A percentile compares a stretch with the other conserved stretches of the same genome.
phyloP scores from a whole-genome alignment of 1,140 invertebrate species.

The Papilio aristodemus region DNA sequence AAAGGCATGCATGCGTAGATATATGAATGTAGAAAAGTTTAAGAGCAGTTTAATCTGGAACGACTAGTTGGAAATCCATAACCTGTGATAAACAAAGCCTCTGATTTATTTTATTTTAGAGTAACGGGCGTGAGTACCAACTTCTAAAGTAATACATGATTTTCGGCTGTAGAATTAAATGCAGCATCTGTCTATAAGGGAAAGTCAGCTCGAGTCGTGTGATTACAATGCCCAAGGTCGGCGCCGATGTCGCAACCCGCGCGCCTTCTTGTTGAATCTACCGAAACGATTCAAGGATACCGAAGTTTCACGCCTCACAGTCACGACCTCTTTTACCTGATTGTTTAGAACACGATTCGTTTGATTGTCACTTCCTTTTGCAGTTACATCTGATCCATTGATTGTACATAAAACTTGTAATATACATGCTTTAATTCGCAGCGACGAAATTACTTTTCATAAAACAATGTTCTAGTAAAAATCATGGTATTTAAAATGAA shows the following conservation, averaged over 20 bases:
- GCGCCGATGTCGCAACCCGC: conserved; percentile 33
- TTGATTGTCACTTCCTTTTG: neutral
- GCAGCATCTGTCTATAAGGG: neutral
- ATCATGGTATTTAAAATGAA: neutral
- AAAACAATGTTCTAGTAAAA: neutral
- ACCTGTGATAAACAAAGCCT: too few relatives aligned
- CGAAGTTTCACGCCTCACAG: conserved; percentile 17
- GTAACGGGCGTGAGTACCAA: too few relatives aligned
- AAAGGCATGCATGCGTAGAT: too few relatives aligned
- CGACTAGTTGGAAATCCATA: too few relatives aligned
- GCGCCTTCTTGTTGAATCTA: conserved; percentile 46
- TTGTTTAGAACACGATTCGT: neutral
- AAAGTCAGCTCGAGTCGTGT: conserved; percentile 6
- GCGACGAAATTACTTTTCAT: too few relatives aligned
- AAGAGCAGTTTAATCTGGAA: too few relatives aligned
- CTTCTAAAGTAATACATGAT: neutral
- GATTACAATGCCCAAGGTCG: conserved; percentile 38
- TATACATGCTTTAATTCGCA: too few relatives aligned
- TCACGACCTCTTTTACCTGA: conserved; percentile 15
- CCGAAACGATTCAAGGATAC: conserved; percentile 43
- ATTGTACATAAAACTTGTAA: too few relatives aligned
- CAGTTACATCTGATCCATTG: too few relatives aligned
- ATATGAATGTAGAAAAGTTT: too few relatives aligned
- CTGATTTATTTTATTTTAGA: too few relatives aligned
- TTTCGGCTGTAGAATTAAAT: neutral